Base-by-base conservation (phyloP, 1,140 invertebrate genomes). In the roundworm (Caenorhabditis elegans) region DNA sequence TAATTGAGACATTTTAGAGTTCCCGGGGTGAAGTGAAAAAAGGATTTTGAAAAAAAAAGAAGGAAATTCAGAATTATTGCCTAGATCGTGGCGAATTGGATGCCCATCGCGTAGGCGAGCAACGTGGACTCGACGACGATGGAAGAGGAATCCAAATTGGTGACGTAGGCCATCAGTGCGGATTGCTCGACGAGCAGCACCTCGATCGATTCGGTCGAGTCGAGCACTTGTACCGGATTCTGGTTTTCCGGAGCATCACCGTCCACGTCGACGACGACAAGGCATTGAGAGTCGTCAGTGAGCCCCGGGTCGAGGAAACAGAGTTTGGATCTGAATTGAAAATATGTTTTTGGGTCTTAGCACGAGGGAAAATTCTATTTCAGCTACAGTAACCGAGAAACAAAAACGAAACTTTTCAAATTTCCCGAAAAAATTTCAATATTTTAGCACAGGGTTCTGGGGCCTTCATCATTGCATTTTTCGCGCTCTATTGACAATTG, bases 181-280 rank as follows among this genome's bases (percentile, higher is more conserved):
- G 60, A 70, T 13, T 70, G 60, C 34, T 70, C 60, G 8, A 70
- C 6, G 15, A 70, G 60, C n/a, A 70, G 5, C 8, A 70, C 60
- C 43, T 70, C 60, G 13, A 70, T 70, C 4, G 60, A 39, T 43
- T 70, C 60, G 11, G 26, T 31, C 3, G 60, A 70, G 17, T 86
- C 85, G 11, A 86, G 48, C n/a, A 36, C 15, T 47, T 86, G 85
- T 47, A 81, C 19, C 0, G 85, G 85, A 36, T 78, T 83, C 17
- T 17, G 8, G 39, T 86, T 86, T 22, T 86, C 81, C n/a, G 78
- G 77, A 26, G 70, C 77, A 49, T 85, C 83, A 10, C 84, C 85
- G 47, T 86, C 84, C 15, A 86, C 77, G n/a, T 86, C 85, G 1
- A 85, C 28, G n/a, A 78, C 43, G 19, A 86, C 65, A 46, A 86